Evolutionary conservation across 2,113 vertebrate species (phyloP), one percentile per base, ranked within the genome.

Genomic region (Excalfactoria chinensis): DNA sequence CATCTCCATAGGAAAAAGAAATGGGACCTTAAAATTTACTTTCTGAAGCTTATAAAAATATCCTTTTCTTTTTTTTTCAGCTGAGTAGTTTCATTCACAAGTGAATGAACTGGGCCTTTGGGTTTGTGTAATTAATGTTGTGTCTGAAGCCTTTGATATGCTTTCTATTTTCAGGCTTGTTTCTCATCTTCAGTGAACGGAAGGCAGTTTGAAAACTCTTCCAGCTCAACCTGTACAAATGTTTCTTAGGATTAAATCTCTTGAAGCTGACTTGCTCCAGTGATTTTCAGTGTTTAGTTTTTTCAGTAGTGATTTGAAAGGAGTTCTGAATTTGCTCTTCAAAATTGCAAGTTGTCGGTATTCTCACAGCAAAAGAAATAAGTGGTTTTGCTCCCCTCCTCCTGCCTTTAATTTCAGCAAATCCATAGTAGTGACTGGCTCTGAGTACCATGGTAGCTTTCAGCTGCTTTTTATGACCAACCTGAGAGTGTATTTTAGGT

Each of bases 391-490:
- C n/a, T 89, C 62, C 8, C 5, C 86, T 93, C 13, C 35, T 90
- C 72, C n/a, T 92, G 51, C 40, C 6, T 58, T 93, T 89, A 80
- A 40, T 88, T 83, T 25, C 55, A 82, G 49, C 67, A 96, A 93
- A 87, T 25, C 66, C 35, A 30, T 44, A 74, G 76, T 35, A 94
- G 62, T 6, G 46, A 71, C 67, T 84, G 35, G 13, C 30, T 84
- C 83, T 79, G 63, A 96, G 84, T 85, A 62, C 81, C 35, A 6
- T 69, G 55, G 75, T 92, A 92, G 63, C 70, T 96, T 83, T 87
- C 89, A 93, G 84, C 95, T 96, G 79, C 34, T 84, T 95, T 97
- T 97, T 96, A 95, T 94, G 93, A 91, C 80, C 83, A 93, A 96
- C 88, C 68, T 93, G 84, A 95, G 93, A 95, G 56, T 12, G 17